These are phyloP conservation scores for Hirtodrosophila confusa DNA, from an alignment of 2,888 invertebrate species.

Conservation along the genomic window DNA sequence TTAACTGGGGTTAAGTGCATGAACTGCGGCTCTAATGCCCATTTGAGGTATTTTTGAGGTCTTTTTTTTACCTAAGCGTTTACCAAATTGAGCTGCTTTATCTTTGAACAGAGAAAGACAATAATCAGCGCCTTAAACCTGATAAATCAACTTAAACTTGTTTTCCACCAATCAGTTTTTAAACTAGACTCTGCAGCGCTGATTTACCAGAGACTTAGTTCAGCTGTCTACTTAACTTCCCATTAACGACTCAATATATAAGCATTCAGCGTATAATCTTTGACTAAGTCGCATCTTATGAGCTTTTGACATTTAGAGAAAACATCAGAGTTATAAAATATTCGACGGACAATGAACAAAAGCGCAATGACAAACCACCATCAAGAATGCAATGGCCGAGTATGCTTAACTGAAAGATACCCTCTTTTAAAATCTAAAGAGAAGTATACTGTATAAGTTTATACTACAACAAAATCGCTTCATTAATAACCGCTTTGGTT, in stretches of 20 bases:
- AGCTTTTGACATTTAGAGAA: conserved; percentile 52
- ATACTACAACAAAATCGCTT: not conserved
- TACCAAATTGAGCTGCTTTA: not conserved
- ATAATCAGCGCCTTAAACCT: not conserved
- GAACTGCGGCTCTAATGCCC: not conserved
- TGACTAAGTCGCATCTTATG: conserved; percentile 29
- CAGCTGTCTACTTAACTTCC: not conserved
- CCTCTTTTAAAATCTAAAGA: not conserved
- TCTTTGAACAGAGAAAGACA: not conserved
- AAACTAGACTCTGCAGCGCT: conserved; percentile 3
- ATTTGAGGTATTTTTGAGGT: not conserved
- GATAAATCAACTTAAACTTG: conserved; percentile 10
- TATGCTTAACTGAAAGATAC: not conserved
- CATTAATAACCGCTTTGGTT: too few species aligned
- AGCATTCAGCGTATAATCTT: conserved; percentile 21
- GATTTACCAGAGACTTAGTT: not conserved
- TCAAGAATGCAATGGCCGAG: not conserved
- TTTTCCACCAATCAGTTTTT: conserved; percentile 1
- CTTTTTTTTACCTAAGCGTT: too few species aligned
- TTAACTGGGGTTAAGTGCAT: conserved; percentile 51
- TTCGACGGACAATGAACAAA: not conserved
- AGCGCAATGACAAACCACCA: conserved; percentile 7
- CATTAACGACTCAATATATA: conserved; percentile 20
- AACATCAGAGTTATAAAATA: conserved; percentile 14
- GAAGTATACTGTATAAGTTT: too few species aligned